Percentiles rank a stretch among this genome's conserved stretches.
These are phyloP conservation scores for Plusia festucae DNA, from an alignment of 2,888 invertebrate genomes.

Conservation along the genomic window DNA sequence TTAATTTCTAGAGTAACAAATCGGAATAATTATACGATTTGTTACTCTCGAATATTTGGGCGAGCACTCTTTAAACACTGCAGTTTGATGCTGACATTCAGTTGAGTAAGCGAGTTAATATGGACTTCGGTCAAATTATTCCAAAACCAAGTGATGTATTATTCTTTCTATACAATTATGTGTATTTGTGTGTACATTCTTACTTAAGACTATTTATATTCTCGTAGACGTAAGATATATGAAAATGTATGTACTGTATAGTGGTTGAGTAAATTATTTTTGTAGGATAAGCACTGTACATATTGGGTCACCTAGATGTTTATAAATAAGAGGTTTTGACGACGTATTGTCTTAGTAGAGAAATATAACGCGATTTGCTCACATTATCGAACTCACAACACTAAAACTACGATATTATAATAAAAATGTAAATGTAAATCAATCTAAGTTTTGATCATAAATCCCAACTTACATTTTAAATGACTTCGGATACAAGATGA, in stretches of 20 bases:
- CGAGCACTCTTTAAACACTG: neutral
- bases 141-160: slow-evolving; percentile 58
- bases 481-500: slow-evolving; percentile 29
- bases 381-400: slow-evolving; percentile 53
- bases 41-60: neutral
- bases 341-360: slow-evolving; percentile 74
- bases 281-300: slow-evolving; percentile 88
- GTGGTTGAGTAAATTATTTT: slow-evolving; percentile 88
- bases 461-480: slow-evolving; percentile 32
- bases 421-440: slow-evolving; percentile 1
- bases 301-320: slow-evolving; percentile 83
- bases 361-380: slow-evolving; percentile 69
- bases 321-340: slow-evolving; percentile 77
- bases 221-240: slow-evolving; percentile 67
- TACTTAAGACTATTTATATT: slow-evolving; percentile 80
- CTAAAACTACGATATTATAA: neutral
- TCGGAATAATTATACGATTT: no score
- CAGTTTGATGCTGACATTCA: neutral
- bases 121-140: slow-evolving; percentile 37
- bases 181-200: slow-evolving; percentile 70
- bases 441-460: slow-evolving; percentile 24
- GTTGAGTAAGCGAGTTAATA: no score
- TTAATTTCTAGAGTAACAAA: no score
- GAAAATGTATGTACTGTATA: slow-evolving; percentile 85
- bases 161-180: slow-evolving; percentile 35